These are phyloP conservation scores for Eurystomus gularis DNA, from an alignment of 2,113 vertebrate genomes.

Conservation along the genomic window DNA sequence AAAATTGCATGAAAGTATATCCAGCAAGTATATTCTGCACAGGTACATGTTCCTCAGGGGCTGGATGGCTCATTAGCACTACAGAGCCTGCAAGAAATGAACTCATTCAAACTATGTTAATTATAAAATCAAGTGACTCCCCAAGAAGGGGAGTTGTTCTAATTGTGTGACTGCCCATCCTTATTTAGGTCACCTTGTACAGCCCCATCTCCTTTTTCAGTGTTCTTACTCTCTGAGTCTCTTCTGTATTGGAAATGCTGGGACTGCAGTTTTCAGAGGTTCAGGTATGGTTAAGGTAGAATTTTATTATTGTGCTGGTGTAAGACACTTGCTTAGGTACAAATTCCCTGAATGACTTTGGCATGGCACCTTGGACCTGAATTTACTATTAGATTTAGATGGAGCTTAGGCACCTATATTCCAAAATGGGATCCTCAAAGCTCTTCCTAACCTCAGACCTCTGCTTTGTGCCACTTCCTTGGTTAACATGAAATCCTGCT, in stretches of 20 bases:
- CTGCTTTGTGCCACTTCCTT: not conserved
- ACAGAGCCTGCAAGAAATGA: not conserved
- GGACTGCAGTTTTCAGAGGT: not conserved
- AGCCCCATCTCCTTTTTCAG: not conserved
- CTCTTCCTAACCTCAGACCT: not conserved
- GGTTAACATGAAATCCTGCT: not conserved
- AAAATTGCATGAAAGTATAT: not conserved
- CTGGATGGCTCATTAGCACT: not conserved
- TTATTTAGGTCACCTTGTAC: slow-evolving; percentile 37
- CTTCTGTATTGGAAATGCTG: not conserved
- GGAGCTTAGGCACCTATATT: not conserved
- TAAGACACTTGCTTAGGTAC: not conserved
- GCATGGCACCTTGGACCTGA: not conserved
- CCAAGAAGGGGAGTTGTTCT: not conserved
- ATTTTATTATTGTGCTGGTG: not conserved
- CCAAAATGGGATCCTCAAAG: not conserved
- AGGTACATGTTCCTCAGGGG: not conserved
- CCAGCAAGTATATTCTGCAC: not conserved
- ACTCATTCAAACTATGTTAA: slow-evolving; percentile 1
- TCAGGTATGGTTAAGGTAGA: not conserved
- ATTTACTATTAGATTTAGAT: not conserved
- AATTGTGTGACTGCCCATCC: not conserved
- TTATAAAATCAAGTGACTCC: slow-evolving; percentile 18
- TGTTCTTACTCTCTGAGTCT: not conserved
- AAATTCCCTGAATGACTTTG: not conserved